A percentile compares a stretch with the other conserved stretches of the same genome.
Evolutionary conservation across 2,797 vertebrate genomes (phyloP).

Genomic region (Meda fulgida): DNA sequence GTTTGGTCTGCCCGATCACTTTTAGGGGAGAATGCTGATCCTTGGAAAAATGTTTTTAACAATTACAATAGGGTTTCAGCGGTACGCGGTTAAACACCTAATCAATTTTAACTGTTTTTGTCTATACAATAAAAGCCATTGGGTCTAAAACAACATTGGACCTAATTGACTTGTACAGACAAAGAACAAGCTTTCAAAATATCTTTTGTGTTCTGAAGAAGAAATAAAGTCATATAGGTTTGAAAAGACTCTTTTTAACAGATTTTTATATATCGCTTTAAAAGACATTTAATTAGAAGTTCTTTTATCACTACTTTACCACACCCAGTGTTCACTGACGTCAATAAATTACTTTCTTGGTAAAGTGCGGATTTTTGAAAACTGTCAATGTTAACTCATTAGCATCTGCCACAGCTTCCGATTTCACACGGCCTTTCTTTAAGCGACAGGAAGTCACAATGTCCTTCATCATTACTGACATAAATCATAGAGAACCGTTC

Average conservation of each 20-base stretch:
- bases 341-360: not conserved
- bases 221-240: not conserved
- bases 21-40: too few species aligned
- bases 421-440: slow-evolving; percentile 20
- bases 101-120: not conserved
- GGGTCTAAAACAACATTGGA: not conserved
- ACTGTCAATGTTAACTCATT: not conserved
- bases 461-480: not conserved
- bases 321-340: not conserved
- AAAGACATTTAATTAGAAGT: not conserved
- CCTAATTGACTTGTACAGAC: not conserved
- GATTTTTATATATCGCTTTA: too few species aligned
- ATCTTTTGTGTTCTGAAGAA: not conserved
- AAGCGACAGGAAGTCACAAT: not conserved
- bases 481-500: not conserved
- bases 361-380: not conserved
- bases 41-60: too few species aligned
- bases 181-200: not conserved
- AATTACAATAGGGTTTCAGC: too few species aligned
- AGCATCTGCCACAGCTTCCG: not conserved
- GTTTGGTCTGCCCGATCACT: too few species aligned
- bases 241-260: too few species aligned
- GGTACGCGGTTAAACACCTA: too few species aligned
- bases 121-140: not conserved
- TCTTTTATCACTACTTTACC: not conserved